Base-by-base conservation (phyloP, 2,888 invertebrate species). In the Ferrisia virgata region DNA sequence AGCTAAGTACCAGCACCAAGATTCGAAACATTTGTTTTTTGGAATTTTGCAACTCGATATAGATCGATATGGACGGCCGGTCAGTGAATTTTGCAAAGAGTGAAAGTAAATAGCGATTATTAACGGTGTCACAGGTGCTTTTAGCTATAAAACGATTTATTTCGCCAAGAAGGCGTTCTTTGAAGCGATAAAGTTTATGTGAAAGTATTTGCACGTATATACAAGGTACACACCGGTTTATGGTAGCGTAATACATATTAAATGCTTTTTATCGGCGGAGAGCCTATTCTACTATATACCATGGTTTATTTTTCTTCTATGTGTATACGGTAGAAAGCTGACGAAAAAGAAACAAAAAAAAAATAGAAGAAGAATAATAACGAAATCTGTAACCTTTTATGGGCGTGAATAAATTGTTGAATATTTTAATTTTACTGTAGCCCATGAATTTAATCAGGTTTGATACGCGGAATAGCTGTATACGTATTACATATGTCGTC, bases 81-180 rank as follows among this genome's bases (percentile, higher is more conserved):
- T 25, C 58, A 64, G 58, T 64, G 58, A 64, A 64, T 64, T 64
- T 64, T 25, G 58, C 58, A 25, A 64, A 64, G 58, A 64, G 58
- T 64, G 58, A 64, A 64, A 64, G 58, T 64, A 64, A 64, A 64
- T 64, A 64, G 58, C 58, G 58, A 64, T 64, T 72, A 72, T 72
- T 72, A 72, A 36, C 33, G 33, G 33, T 33, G 72, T 72, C 33
- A 72, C 72, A 72, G 72, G 72, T 72, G 72, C 72, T 72, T 72
- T 33, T 72, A 72, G 72, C 72, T 31, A 72, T 72, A 72, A 72
- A 72, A 33, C 72, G 72, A 72, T 72, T 72, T 33, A 72, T 72
- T 33, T 64, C 72, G 15, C 33, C 2, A 72, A 72, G 72, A 72
- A 72, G 72, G 33, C 31, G 72, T 72, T 72, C 33, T 33, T 33